Conservation (phyloP, 2,113 vertebrate genomes). For the Sisor rabdophorus region DNA sequence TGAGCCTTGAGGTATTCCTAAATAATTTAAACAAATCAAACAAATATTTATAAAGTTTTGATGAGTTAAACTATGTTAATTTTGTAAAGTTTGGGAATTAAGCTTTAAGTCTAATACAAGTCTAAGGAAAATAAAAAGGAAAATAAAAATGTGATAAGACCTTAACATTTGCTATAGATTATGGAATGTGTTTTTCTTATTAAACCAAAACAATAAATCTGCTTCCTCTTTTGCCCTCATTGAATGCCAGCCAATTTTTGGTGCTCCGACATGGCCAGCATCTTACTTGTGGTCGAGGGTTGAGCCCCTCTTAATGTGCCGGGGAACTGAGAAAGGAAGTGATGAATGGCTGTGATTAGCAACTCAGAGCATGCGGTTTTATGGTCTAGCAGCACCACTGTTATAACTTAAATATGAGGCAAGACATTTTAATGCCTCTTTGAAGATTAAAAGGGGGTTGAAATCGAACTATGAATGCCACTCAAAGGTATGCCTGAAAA, state of each 20-base stretch:
- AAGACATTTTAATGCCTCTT: conserved; percentile 41
- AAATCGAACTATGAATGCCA: conserved; percentile 7
- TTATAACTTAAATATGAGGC: conserved; percentile 52
- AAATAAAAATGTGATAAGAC: too few species aligned
- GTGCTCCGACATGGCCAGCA: not conserved
- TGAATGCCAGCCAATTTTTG: conserved; percentile 15
- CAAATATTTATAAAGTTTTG: not conserved
- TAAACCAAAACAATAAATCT: not conserved
- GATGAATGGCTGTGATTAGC: conserved; percentile 53
- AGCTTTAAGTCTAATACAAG: not conserved
- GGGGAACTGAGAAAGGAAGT: conserved; percentile 44
- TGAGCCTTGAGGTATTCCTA: not conserved
- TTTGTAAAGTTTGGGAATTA: not conserved
- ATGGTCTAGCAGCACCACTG: conserved; percentile 45
- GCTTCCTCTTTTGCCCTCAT: not conserved
- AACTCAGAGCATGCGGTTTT: conserved; percentile 50
- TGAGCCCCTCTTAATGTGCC: conserved; percentile 23
- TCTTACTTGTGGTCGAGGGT: conserved; percentile 15
- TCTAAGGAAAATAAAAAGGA: too few species aligned
- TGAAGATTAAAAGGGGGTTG: not conserved
- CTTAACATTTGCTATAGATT: too few species aligned
- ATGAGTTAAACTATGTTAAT: not conserved
- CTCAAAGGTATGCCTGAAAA: conserved; percentile 19
- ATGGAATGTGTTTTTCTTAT: not conserved
- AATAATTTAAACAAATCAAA: not conserved